Conservation (phyloP, 1,140 invertebrate species). For the Chironomus tepperi region DNA sequence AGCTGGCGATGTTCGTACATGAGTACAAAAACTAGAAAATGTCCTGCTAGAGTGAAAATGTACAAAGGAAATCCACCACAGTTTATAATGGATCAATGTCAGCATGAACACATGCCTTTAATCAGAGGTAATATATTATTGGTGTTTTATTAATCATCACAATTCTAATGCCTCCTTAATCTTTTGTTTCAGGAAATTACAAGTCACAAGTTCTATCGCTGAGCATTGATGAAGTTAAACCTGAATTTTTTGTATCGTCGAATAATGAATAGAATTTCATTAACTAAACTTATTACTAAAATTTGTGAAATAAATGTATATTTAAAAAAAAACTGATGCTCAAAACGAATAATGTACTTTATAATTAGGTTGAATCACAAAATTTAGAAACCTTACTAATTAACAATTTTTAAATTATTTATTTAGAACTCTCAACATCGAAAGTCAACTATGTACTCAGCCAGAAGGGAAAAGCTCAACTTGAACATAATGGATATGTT, state of each 20-base stretch:
- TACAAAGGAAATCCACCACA: constrained; percentile 37
- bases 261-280: background rate
- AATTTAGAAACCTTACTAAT: background rate
- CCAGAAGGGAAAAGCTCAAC: constrained; percentile 35
- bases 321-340: no score
- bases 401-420: constrained; percentile 15
- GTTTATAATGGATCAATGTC: constrained; percentile 38
- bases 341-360: background rate
- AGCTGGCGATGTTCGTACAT: constrained; percentile 39
- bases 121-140: background rate
- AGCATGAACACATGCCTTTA: constrained; percentile 34
- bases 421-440: constrained; percentile 19
- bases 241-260: background rate
- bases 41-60: constrained; percentile 39
- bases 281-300: no score
- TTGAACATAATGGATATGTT: constrained; percentile 31
- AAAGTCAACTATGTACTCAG: constrained; percentile 31
- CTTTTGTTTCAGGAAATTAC: constrained; percentile 38
- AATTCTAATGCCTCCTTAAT: no score
- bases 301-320: no score
- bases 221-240: background rate
- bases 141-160: no score
- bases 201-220: constrained; percentile 21
- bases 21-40: constrained; percentile 39
- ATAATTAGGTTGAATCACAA: background rate